Percentiles rank a stretch among this genome's conserved stretches.
phyloP scores from a whole-genome alignment of 1,140 invertebrate genomes.

The Zelostemma sp. region DNA sequence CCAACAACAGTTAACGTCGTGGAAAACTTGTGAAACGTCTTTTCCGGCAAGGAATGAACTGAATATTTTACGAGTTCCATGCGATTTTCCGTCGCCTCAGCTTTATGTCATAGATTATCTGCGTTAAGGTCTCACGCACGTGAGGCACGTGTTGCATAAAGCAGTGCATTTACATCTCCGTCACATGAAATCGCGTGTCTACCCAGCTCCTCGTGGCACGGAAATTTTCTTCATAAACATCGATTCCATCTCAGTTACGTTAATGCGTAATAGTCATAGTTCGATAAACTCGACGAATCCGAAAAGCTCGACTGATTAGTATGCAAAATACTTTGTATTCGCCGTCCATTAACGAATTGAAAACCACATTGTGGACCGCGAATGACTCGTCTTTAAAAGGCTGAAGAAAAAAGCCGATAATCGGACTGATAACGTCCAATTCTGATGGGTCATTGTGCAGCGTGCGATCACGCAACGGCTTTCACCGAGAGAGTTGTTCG shows the following conservation, averaged over 20 bases:
- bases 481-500: conserved; percentile 7
- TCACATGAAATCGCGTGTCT: conserved; percentile 44
- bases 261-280: conserved; percentile 1
- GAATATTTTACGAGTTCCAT: too few species aligned
- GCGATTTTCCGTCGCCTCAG: neutral
- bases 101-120: neutral
- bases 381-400: too few species aligned
- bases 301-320: too few species aligned
- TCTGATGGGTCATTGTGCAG: neutral
- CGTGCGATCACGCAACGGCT: conserved; percentile 11
- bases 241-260: conserved; percentile 30
- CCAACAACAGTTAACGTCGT: too few species aligned
- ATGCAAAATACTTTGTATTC: too few species aligned
- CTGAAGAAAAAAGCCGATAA: too few species aligned
- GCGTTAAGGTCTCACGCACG: conserved; percentile 21
- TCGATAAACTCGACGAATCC: conserved; percentile 19
- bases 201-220: conserved; percentile 32
- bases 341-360: too few species aligned
- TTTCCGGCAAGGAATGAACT: too few species aligned
- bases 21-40: too few species aligned
- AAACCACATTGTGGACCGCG: too few species aligned
- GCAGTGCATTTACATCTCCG: conserved; percentile 38
- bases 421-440: neutral
- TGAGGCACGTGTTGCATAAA: conserved; percentile 39
- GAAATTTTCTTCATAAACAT: conserved; percentile 24